phyloP scores from a whole-genome alignment of 2,113 vertebrate species.

The Xiphophorus couchianus region DNA sequence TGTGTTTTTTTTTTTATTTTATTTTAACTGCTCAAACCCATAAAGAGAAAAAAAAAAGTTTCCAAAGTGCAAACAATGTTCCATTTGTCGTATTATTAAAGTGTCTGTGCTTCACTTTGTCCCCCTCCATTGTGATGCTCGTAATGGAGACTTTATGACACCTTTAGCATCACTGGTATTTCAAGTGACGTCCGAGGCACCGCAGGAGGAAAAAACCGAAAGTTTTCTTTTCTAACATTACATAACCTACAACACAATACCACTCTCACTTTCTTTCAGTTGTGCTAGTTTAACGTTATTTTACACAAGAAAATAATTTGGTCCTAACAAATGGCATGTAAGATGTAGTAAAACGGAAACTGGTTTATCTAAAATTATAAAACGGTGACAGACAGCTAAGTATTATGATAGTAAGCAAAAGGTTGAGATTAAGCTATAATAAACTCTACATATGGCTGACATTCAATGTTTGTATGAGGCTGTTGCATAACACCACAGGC shows the following conservation, averaged over 20 bases:
- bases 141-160: slow-evolving; percentile 26
- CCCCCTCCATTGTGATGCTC: neutral
- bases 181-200: slow-evolving; percentile 6
- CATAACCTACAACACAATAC: neutral
- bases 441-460: neutral
- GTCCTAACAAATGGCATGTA: neutral
- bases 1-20: too few species aligned
- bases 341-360: too few species aligned
- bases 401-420: neutral
- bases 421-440: neutral
- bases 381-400: too few species aligned
- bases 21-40: neutral
- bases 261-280: neutral
- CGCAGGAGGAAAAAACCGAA: neutral
- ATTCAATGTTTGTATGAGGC: neutral
- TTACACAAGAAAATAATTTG: neutral
- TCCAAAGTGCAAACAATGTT: neutral
- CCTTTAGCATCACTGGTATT: slow-evolving; percentile 24
- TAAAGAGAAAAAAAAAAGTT: neutral
- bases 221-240: slow-evolving; percentile 3
- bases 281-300: neutral
- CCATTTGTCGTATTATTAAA: slow-evolving; percentile 5
- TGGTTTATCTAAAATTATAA: neutral
- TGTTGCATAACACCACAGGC: neutral
- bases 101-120: slow-evolving; percentile 4